These are phyloP conservation scores for Drosophila yakuba DNA, from an alignment of 1,140 invertebrate species.

Conservation along the genomic window DNA sequence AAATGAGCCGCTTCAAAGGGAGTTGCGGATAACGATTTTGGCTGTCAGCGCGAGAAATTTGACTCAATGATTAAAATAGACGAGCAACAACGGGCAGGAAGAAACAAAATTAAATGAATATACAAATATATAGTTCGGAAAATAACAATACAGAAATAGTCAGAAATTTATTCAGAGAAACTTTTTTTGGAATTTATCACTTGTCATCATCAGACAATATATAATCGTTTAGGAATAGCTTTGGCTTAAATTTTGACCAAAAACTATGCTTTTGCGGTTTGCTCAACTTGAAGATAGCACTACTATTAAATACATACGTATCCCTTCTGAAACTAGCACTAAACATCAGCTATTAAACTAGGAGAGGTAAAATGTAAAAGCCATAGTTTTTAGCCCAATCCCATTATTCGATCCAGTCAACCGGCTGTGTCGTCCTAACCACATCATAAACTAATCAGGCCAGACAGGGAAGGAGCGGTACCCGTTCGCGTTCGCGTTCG, in stretches of 20 bases:
- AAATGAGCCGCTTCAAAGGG: constrained; percentile 41
- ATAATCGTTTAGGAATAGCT: too few species aligned
- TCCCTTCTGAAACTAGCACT: background rate
- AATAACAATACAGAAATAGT: too few species aligned
- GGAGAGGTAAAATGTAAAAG: constrained; percentile 2
- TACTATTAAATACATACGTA: background rate
- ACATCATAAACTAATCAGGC: constrained; percentile 43
- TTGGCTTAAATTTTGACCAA: too few species aligned
- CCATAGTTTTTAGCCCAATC: background rate
- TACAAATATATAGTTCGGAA: background rate
- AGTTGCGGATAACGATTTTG: background rate
- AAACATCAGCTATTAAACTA: background rate
- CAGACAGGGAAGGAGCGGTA: constrained; percentile 18
- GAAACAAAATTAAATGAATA: background rate
- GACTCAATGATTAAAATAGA: constrained; percentile 62
- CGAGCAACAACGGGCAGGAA: constrained; percentile 10
- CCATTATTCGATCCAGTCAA: background rate
- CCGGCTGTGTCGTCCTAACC: constrained; percentile 9
- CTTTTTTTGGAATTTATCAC: too few species aligned
- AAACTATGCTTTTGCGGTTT: too few species aligned
- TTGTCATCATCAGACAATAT: too few species aligned
- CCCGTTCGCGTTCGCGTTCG: background rate
- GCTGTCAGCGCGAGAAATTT: constrained; percentile 49
- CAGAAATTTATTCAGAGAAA: too few species aligned
- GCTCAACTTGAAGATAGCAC: background rate